A percentile compares a stretch with the other conserved stretches of the same genome.
These are phyloP conservation scores for Chloroceryle inda DNA, from an alignment of 2,797 vertebrate species.

Conservation along the genomic window DNA sequence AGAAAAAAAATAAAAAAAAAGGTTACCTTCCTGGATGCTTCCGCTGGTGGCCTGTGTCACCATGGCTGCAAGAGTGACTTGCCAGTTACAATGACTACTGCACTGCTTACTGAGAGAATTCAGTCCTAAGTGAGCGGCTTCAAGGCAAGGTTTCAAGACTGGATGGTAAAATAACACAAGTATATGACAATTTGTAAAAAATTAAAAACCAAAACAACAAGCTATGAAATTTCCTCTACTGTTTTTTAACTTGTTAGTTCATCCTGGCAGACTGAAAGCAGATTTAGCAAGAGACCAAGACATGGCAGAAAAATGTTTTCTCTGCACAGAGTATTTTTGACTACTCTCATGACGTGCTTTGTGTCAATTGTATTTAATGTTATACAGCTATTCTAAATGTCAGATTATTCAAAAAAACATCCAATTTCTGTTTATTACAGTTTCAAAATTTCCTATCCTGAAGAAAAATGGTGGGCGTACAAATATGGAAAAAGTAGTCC, in stretches of 20 bases:
- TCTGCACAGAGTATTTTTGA: background rate
- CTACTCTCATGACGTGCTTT: slow-evolving; percentile 4
- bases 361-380: slow-evolving; percentile 4
- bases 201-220: background rate
- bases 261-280: background rate
- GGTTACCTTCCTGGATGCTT: background rate
- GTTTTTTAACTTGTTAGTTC: background rate
- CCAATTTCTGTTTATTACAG: slow-evolving; percentile 1
- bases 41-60: background rate
- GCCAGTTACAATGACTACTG: rapidly evolving
- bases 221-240: background rate
- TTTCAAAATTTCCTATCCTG: background rate
- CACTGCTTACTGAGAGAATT: background rate
- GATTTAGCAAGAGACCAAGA: background rate
- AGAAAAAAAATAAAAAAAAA: no score
- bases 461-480: background rate
- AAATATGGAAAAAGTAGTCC: background rate
- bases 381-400: background rate
- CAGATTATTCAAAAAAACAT: background rate
- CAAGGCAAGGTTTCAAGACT: background rate
- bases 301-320: background rate
- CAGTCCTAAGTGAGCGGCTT: background rate
- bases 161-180: background rate
- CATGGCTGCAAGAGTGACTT: background rate
- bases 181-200: background rate